Percentiles rank a stretch among this genome's conserved stretches.
Conservation (phyloP, 2,888 invertebrate species). For the Phyllotreta cruciferae region DNA sequence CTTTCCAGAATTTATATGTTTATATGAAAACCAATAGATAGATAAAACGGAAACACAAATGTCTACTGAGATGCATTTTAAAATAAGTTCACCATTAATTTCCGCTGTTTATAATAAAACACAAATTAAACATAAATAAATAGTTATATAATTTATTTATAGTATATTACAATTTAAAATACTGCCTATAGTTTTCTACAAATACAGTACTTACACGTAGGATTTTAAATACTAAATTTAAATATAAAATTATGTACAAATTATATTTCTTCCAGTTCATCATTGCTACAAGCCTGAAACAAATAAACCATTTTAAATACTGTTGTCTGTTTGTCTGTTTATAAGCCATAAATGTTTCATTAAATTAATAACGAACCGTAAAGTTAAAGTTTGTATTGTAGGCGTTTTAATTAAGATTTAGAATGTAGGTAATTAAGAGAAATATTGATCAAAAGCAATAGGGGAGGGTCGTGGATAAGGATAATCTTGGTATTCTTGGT, state of each 20-base stretch:
- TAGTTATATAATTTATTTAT: constrained; percentile 30
- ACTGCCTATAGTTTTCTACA: constrained; percentile 24
- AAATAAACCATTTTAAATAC: constrained; percentile 8
- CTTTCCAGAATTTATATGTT: too few relatives aligned
- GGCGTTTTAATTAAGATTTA: too few relatives aligned
- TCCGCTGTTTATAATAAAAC: background rate
- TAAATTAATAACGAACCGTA: background rate
- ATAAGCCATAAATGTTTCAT: background rate
- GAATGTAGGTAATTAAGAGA: too few relatives aligned
- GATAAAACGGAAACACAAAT: too few relatives aligned
- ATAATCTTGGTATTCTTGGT: too few relatives aligned
- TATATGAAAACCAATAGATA: too few relatives aligned
- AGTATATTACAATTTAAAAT: constrained; percentile 29
- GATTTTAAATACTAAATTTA: constrained; percentile 18
- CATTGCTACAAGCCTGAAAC: constrained; percentile 37
- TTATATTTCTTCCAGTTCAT: constrained; percentile 5
- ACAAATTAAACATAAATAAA: constrained; percentile 22
- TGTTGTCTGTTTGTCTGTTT: background rate
- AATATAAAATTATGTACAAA: constrained; percentile 29
- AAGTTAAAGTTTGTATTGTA: background rate
- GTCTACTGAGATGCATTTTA: too few relatives aligned
- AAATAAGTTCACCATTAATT: too few relatives aligned
- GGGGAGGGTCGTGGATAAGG: background rate
- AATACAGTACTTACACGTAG: constrained; percentile 21
- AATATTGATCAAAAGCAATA: background rate